Conservation (phyloP, 2,797 vertebrate genomes). For the Phylloscopus collybita region DNA sequence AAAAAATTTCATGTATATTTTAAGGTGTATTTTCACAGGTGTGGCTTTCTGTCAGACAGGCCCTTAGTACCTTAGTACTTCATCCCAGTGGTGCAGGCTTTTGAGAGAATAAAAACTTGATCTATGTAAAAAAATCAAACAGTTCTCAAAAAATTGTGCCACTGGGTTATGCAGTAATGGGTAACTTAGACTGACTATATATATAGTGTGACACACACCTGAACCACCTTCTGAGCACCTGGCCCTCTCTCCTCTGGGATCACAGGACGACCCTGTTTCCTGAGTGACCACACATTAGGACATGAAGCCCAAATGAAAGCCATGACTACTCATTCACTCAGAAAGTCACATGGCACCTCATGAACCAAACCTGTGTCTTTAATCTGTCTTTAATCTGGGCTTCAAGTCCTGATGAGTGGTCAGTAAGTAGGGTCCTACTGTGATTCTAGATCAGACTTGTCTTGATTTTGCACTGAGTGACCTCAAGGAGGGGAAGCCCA, state of each 20-base stretch:
- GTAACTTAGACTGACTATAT: not conserved
- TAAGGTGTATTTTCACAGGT: not conserved
- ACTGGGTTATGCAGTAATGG: not conserved
- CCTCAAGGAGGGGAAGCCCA: not conserved
- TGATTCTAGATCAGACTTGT: not conserved
- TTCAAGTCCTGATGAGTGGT: not conserved
- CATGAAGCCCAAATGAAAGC: not conserved
- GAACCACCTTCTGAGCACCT: accelerated
- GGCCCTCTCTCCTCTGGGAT: not conserved
- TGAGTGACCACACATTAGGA: not conserved
- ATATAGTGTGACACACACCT: accelerated
- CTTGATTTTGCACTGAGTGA: not conserved
- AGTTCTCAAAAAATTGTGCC: accelerated
- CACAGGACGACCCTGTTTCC: accelerated
- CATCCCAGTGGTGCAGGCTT: not conserved
- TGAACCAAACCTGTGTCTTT: not conserved
- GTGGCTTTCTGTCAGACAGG: not conserved
- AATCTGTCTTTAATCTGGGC: not conserved
- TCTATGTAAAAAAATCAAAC: not conserved
- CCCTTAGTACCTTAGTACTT: not conserved
- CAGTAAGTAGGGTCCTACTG: not conserved
- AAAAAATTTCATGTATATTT: not conserved
- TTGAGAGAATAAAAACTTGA: not conserved
- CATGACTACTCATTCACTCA: not conserved
- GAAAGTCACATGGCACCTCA: not conserved